Percentiles rank a stretch among this genome's conserved stretches.
These are phyloP conservation scores for Stenichneumon culpator DNA, from an alignment of 2,888 invertebrate species.

Conservation along the genomic window DNA sequence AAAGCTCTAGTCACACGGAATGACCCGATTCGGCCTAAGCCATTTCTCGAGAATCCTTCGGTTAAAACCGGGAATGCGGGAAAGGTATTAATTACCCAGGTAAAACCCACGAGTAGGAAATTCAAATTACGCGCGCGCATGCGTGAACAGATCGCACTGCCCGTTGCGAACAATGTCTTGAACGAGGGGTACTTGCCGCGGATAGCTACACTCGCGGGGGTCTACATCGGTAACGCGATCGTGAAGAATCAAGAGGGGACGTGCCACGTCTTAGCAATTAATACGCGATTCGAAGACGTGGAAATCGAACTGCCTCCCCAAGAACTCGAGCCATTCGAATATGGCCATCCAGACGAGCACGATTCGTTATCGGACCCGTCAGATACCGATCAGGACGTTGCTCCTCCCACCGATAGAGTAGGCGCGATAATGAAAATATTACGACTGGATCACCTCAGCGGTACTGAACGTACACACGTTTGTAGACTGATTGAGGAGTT, in stretches of 20 bases:
- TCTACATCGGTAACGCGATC: conserved; percentile 22
- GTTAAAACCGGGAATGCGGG: background rate
- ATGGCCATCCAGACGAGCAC: background rate
- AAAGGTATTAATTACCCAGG: background rate
- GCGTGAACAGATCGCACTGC: background rate
- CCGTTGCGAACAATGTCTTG: background rate
- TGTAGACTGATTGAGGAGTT: conserved; percentile 14
- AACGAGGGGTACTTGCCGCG: conserved; percentile 12
- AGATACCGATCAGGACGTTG: background rate
- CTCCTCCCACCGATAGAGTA: background rate
- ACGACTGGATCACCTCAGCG: conserved; percentile 48
- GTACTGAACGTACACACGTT: conserved; percentile 32
- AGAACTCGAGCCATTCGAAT: conserved; percentile 6
- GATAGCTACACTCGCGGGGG: background rate
- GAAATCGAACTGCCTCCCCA: conserved; percentile 4
- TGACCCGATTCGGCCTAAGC: background rate
- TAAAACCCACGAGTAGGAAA: background rate
- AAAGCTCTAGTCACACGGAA: background rate
- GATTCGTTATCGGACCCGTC: background rate
- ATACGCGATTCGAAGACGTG: background rate
- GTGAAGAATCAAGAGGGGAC: background rate
- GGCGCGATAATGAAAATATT: conserved; percentile 13
- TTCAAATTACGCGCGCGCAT: conserved; percentile 19
- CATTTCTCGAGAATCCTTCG: background rate
- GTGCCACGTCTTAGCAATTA: background rate